Evolutionary conservation across 2,113 vertebrate species (phyloP).

Genomic region (Rostratula benghalensis): DNA sequence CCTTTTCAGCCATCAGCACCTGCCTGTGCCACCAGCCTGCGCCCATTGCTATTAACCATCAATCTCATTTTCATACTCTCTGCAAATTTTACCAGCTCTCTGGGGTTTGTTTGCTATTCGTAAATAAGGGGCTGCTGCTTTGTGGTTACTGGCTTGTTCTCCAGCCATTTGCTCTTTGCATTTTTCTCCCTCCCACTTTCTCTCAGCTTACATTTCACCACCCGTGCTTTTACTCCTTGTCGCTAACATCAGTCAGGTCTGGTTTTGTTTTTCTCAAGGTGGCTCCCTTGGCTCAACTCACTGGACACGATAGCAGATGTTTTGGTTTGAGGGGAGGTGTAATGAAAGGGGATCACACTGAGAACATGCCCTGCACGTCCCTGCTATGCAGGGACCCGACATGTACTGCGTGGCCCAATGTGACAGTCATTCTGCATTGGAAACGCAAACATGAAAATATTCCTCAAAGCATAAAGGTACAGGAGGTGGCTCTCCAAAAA

Average conservation of each 20-base stretch:
- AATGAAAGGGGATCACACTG: background rate
- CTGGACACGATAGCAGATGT: background rate
- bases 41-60: background rate
- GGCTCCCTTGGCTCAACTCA: background rate
- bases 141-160: background rate
- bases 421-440: background rate
- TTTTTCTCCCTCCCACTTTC: conserved; percentile 45
- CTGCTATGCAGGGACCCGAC: background rate
- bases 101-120: background rate
- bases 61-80: background rate
- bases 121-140: background rate
- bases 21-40: background rate
- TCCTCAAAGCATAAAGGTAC: background rate
- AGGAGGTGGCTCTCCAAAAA: rapidly evolving
- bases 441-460: background rate
- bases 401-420: background rate
- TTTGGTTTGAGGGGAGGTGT: background rate
- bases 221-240: background rate
- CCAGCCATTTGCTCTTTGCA: conserved; percentile 5
- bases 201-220: conserved; percentile 38
- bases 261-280: background rate
- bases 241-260: background rate
- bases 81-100: background rate
- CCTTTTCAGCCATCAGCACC: background rate
- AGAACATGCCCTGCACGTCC: background rate